phyloP scores from a whole-genome alignment of 2,888 invertebrate genomes.

The Caenorhabditis auriculariae region DNA sequence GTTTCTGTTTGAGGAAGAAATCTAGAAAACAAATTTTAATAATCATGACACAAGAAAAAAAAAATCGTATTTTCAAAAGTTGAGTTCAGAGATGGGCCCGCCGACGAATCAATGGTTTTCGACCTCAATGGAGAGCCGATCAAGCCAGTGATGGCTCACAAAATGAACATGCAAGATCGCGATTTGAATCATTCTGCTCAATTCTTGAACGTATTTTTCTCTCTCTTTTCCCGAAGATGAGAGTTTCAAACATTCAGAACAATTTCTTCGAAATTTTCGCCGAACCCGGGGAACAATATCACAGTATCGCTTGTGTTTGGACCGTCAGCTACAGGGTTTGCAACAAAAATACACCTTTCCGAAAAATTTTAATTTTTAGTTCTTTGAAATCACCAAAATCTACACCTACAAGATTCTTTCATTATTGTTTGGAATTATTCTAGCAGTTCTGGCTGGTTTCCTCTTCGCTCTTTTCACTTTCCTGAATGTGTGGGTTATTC shows the following conservation, averaged over 20 bases:
- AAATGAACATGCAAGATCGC: constrained; percentile 22
- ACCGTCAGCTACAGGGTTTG: constrained; percentile 24
- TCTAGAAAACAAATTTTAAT: too few species aligned
- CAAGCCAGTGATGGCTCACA: constrained; percentile 7
- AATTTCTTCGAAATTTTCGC: constrained; percentile 33
- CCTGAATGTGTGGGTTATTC: constrained; percentile 30
- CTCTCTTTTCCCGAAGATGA: too few species aligned
- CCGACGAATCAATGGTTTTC: constrained; percentile 18
- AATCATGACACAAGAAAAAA: too few species aligned
- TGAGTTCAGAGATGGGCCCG: too few species aligned
- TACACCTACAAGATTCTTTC: constrained; percentile 40
- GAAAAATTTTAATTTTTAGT: constrained; percentile 11
- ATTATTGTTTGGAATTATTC: constrained; percentile 32
- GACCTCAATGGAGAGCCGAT: constrained; percentile 9
- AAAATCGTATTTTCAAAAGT: too few species aligned
- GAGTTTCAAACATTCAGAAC: too few species aligned
- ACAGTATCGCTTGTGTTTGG: constrained; percentile 43
- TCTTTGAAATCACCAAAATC: constrained; percentile 35
- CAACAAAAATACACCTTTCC: background rate
- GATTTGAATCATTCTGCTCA: constrained; percentile 12
- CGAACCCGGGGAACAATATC: constrained; percentile 33
- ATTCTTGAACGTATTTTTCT: constrained; percentile 7
- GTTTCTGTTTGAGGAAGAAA: too few species aligned
- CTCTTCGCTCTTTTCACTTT: constrained; percentile 36
- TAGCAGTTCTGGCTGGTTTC: constrained; percentile 32